phyloP scores from a whole-genome alignment of 2,797 vertebrate species.

The Pipistrellus pipistrellus region DNA sequence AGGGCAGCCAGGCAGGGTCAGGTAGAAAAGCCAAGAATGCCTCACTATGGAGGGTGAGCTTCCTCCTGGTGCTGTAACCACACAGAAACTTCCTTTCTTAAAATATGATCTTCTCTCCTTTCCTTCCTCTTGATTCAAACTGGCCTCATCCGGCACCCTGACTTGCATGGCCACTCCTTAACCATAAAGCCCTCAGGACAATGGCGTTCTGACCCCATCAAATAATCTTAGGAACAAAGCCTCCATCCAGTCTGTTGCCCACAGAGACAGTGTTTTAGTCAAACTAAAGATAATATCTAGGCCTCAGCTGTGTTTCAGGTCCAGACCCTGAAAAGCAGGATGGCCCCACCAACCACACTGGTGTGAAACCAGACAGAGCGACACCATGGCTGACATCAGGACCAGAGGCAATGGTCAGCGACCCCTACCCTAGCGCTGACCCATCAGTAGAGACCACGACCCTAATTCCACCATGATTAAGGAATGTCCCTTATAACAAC shows the following conservation, averaged over 20 bases:
- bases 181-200: neutral
- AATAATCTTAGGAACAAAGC: neutral
- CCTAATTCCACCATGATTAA: neutral
- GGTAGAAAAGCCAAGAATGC: neutral
- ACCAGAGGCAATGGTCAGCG: neutral
- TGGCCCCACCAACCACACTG: neutral
- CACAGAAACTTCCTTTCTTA: neutral
- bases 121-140: neutral
- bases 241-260: neutral
- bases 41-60: neutral
- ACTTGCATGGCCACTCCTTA: neutral
- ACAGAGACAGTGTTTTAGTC: neutral
- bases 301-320: neutral
- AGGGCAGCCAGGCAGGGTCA: neutral
- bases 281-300: neutral
- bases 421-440: neutral
- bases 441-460: neutral
- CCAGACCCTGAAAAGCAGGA: neutral
- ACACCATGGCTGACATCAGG: neutral
- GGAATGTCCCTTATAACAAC: neutral
- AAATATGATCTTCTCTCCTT: neutral
- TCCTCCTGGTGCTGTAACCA: neutral
- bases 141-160: neutral
- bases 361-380: neutral
- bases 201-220: neutral